Conservation (phyloP, 2,113 vertebrate genomes). For the Channa argus region DNA sequence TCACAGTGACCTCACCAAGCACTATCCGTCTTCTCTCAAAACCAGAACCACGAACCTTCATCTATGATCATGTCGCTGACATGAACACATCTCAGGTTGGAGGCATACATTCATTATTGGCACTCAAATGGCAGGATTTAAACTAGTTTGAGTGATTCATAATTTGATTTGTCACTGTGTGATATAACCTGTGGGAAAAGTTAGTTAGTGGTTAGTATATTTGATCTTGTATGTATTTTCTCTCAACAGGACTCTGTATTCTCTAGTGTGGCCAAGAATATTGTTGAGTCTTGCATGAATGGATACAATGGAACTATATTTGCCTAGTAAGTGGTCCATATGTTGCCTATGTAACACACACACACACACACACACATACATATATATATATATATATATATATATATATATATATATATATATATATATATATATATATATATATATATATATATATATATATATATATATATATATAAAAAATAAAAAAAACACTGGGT, state of each 20-base stretch:
- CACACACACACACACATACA: no score
- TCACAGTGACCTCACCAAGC: slow-evolving; percentile 88
- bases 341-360: neutral
- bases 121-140: neutral
- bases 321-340: slow-evolving; percentile 91
- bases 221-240: neutral
- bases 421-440: no score
- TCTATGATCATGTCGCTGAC: slow-evolving; percentile 93
- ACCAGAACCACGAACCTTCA: slow-evolving; percentile 93
- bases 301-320: slow-evolving; percentile 99
- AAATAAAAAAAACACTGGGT: no score
- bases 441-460: no score
- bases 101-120: neutral
- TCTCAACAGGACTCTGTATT: slow-evolving; percentile 91
- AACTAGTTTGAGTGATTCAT: neutral
- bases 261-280: slow-evolving; percentile 91
- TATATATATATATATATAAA: no score
- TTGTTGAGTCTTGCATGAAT: slow-evolving; percentile 96
- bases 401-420: no score
- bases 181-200: neutral
- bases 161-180: neutral
- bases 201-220: neutral
- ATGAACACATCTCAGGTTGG: slow-evolving; percentile 92
- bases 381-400: no score
- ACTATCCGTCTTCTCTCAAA: slow-evolving; percentile 91